Base-by-base conservation (phyloP, 2,888 invertebrate species). In the Ophioninae sp. region DNA sequence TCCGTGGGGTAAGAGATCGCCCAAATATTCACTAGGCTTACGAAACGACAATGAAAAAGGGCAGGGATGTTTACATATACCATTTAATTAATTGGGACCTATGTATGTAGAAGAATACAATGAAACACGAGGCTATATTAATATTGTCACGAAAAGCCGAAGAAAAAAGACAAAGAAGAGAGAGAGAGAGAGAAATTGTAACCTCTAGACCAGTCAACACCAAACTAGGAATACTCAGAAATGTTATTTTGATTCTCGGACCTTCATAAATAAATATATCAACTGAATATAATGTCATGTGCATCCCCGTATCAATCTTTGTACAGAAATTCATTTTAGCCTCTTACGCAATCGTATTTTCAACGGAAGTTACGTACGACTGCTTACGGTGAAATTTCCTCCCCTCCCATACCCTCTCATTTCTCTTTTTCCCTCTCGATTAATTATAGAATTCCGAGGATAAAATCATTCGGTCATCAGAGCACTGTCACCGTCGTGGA, bases 21-120 rank as follows among this genome's bases (percentile, higher is more conserved):
- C 30, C 2, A 30, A 30, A 30, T 30, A 30, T 30, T 30, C 30
- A 30, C 30, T 30, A 30, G 30, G 44, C 3, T 10, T 44, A 44
- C 44, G 13, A 44, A 44, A 51, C 59, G 37, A 59, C 39, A 0
- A 37, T 61, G 17, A 37, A 69, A 61, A 58, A 6, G 17, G 59
- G 63, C 61, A 61, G 8, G 41, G 51, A 75, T 63, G 74, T 68
- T 74, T 69, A 61, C 63, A 69, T 5, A 13, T 10, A 30, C 30
- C 13, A 76, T 44, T 81, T 64, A 23, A 39, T 39, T 79, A 30
- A 39, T 81, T 65, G 51, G 44, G 37, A 44, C 58, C 44, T 76
- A 71, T 78, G 56, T 74, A 63, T 63, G 3, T 30, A 30, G 30
- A 63, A 17, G 37, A 17, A 44, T 13, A 71, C 9, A 5, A 58